phyloP scores from a whole-genome alignment of 2,888 invertebrate species.

The Lissonota sp. region DNA sequence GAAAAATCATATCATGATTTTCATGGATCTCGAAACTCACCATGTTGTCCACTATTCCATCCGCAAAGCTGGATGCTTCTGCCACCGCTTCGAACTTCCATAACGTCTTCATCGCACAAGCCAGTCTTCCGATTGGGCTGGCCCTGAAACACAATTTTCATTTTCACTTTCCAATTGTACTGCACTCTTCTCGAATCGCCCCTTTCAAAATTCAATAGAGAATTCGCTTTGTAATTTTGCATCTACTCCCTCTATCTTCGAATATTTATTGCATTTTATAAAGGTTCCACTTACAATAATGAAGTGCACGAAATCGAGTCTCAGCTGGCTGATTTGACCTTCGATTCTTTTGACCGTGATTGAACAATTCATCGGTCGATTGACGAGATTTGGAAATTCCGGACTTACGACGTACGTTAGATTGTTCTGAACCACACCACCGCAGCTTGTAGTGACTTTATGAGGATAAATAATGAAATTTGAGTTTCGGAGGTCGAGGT shows the following conservation, averaged over 20 bases:
- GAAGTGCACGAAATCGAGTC: constrained; percentile 93
- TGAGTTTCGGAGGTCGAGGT: constrained; percentile 27
- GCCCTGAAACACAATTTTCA: constrained; percentile 85
- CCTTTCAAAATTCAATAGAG: too few relatives aligned
- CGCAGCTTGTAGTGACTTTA: constrained; percentile 90
- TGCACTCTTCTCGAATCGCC: too few relatives aligned
- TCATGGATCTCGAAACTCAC: constrained; percentile 84
- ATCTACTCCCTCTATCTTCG: constrained; percentile 6
- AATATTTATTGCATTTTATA: constrained; percentile 9
- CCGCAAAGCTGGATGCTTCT: constrained; percentile 89
- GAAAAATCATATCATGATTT: constrained; percentile 1
- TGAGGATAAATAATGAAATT: constrained; percentile 70
- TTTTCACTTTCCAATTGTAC: background rate
- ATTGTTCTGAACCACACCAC: constrained; percentile 90
- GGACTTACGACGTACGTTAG: constrained; percentile 93
- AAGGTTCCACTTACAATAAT: constrained; percentile 87
- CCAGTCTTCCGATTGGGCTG: constrained; percentile 93
- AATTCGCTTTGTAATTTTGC: background rate
- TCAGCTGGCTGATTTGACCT: constrained; percentile 92
- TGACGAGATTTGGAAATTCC: constrained; percentile 91
- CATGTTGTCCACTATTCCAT: constrained; percentile 93
- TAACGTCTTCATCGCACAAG: constrained; percentile 90
- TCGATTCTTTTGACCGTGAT: constrained; percentile 91
- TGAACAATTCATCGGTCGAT: constrained; percentile 88
- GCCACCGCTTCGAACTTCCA: constrained; percentile 79